These are phyloP conservation scores for Andrena haemorrhoa DNA, from an alignment of 2,888 invertebrate genomes.

Conservation along the genomic window DNA sequence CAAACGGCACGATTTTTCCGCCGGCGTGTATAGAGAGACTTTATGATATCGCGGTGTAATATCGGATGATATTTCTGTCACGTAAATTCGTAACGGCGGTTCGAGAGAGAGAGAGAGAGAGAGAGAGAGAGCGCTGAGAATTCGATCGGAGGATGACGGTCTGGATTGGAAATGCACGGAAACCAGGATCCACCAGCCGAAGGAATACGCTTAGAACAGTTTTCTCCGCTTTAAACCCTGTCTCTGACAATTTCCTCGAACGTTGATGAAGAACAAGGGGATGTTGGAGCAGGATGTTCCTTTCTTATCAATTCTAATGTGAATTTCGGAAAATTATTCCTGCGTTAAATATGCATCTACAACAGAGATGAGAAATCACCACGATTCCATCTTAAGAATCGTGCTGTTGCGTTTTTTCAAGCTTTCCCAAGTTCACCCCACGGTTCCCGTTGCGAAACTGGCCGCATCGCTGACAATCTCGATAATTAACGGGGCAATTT, in stretches of 20 bases:
- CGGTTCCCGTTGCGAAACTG: background rate
- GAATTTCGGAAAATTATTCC: too few species aligned
- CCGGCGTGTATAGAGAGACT: slow-evolving; percentile 13
- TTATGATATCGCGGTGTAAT: slow-evolving; percentile 59
- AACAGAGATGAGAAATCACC: too few species aligned
- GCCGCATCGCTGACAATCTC: slow-evolving; percentile 4
- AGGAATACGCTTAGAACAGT: slow-evolving; percentile 22
- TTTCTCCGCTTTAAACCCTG: slow-evolving; percentile 16
- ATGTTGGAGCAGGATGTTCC: background rate
- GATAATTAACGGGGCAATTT: slow-evolving; percentile 27
- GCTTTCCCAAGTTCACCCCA: background rate
- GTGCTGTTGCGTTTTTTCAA: too few species aligned
- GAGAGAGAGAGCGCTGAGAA: slow-evolving; percentile 43
- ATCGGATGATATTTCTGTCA: slow-evolving; percentile 64
- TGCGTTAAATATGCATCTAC: too few species aligned
- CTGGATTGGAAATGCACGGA: slow-evolving; percentile 31
- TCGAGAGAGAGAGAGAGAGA: slow-evolving; percentile 38
- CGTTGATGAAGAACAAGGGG: too few species aligned
- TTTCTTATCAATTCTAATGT: too few species aligned
- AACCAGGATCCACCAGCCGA: slow-evolving; percentile 16
- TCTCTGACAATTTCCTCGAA: slow-evolving; percentile 9
- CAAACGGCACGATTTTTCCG: slow-evolving; percentile 37
- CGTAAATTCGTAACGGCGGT: slow-evolving; percentile 65
- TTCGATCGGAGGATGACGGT: slow-evolving; percentile 57
- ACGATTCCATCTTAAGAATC: background rate